phyloP scores from a whole-genome alignment of 2,797 vertebrate genomes.

The Enteromius radiatus region DNA sequence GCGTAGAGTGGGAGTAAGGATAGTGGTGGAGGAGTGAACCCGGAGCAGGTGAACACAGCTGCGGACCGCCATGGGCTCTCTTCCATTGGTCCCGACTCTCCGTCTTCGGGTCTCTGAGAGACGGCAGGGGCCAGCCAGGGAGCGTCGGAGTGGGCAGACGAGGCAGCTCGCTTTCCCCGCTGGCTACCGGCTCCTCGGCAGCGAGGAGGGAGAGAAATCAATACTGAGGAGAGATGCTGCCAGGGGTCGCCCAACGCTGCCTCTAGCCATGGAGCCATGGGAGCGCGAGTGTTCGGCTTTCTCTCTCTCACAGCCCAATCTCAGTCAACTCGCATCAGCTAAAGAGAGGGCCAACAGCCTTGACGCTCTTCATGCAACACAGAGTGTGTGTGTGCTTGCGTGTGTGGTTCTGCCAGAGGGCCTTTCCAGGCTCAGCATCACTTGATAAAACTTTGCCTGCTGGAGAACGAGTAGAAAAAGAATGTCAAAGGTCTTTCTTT shows the following conservation, averaged over 20 bases:
- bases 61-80: conserved; percentile 82
- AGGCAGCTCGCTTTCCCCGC: conserved; percentile 78
- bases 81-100: conserved; percentile 70
- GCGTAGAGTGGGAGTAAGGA: conserved; percentile 72
- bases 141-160: conserved; percentile 79
- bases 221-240: conserved; percentile 82
- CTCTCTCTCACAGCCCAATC: conserved; percentile 68
- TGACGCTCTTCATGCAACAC: conserved; percentile 63
- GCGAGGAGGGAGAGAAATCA: conserved; percentile 80
- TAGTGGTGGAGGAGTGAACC: conserved; percentile 77
- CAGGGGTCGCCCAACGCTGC: conserved; percentile 81
- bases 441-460: conserved; percentile 82
- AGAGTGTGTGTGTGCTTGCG: conserved; percentile 52
- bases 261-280: conserved; percentile 78
- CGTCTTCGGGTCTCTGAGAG: conserved; percentile 72
- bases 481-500: conserved; percentile 69
- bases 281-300: conserved; percentile 72
- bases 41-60: conserved; percentile 82
- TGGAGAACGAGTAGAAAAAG: conserved; percentile 70
- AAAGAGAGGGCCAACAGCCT: conserved; percentile 72
- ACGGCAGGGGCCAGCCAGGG: conserved; percentile 76
- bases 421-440: conserved; percentile 70
- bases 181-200: conserved; percentile 77
- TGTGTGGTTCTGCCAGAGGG: conserved; percentile 80
- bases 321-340: conserved; percentile 68